Evolutionary conservation across 2,888 invertebrate species (phyloP).

Genomic region (Heteromurus nitidus): DNA sequence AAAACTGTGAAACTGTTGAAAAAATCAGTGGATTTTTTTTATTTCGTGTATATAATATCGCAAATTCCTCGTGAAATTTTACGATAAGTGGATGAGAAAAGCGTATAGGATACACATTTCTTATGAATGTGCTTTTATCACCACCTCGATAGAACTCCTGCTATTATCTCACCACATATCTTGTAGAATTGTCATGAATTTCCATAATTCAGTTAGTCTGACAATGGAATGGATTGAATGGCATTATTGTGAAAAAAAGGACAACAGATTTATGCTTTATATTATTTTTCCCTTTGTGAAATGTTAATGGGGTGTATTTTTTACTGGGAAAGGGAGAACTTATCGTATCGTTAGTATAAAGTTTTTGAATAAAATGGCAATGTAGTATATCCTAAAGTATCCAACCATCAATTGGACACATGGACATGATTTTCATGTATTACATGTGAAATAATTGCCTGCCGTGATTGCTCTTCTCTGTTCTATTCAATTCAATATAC

Average conservation of each 20-base stretch:
- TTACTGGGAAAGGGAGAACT: not conserved
- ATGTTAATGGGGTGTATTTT: not conserved
- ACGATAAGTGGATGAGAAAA: not conserved
- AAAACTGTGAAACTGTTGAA: too few relatives aligned
- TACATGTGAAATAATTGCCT: constrained; percentile 3
- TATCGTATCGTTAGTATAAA: too few relatives aligned
- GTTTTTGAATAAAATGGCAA: not conserved
- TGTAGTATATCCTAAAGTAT: too few relatives aligned
- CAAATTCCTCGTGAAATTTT: too few relatives aligned
- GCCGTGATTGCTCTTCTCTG: constrained; percentile 3
- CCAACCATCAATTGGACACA: not conserved
- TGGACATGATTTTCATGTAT: constrained; percentile 1
- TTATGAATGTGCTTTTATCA: not conserved
- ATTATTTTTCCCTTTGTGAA: not conserved
- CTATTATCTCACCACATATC: not conserved
- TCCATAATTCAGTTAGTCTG: constrained; percentile 12
- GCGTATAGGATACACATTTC: not conserved
- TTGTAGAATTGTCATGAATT: constrained; percentile 12
- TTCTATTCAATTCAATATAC: constrained; percentile 8
- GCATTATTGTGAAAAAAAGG: constrained; percentile 5
- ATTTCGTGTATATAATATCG: too few relatives aligned
- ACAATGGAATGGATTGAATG: not conserved
- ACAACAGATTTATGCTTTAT: constrained; percentile 7
- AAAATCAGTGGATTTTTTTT: too few relatives aligned
- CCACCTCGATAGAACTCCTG: not conserved